phyloP scores from a whole-genome alignment of 2,113 vertebrate species.

The Anhinga anhinga region DNA sequence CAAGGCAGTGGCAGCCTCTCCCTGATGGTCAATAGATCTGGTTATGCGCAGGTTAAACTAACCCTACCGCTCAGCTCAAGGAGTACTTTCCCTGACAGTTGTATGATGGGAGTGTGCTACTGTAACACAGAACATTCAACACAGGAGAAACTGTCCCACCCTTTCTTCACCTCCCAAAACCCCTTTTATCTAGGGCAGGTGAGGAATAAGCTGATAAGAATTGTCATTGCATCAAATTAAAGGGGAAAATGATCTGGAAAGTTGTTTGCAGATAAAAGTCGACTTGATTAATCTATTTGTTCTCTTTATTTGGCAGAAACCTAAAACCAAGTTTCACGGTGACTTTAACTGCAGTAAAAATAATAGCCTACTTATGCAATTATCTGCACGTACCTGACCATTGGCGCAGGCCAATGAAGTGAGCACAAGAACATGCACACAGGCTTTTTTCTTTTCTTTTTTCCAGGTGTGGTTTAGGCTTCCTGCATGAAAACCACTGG shows the following conservation, averaged over 20 bases:
- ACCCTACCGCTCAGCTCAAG: background rate
- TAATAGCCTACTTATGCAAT: slow-evolving; percentile 24
- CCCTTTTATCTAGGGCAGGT: slow-evolving; percentile 40
- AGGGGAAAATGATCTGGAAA: slow-evolving; percentile 41
- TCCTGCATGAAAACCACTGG: background rate
- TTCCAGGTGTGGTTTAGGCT: background rate
- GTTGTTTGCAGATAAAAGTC: slow-evolving; percentile 35
- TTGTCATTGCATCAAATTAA: slow-evolving; percentile 18
- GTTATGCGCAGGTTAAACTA: background rate
- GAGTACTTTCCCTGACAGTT: background rate
- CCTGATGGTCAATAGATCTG: background rate
- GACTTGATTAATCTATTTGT: slow-evolving; percentile 40
- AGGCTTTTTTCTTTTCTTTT: background rate
- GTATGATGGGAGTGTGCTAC: background rate
- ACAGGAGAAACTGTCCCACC: background rate
- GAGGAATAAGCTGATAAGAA: slow-evolving; percentile 35
- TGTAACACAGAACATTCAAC: background rate
- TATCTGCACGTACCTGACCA: background rate
- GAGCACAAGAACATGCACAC: background rate
- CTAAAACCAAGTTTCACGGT: background rate
- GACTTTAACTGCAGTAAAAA: slow-evolving; percentile 25
- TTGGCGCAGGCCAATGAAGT: background rate
- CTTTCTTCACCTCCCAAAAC: background rate
- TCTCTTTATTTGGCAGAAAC: slow-evolving; percentile 26
- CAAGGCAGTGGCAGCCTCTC: fast-evolving